phyloP scores from a whole-genome alignment of 2,797 vertebrate genomes.

The Bradypodion ventrale region DNA sequence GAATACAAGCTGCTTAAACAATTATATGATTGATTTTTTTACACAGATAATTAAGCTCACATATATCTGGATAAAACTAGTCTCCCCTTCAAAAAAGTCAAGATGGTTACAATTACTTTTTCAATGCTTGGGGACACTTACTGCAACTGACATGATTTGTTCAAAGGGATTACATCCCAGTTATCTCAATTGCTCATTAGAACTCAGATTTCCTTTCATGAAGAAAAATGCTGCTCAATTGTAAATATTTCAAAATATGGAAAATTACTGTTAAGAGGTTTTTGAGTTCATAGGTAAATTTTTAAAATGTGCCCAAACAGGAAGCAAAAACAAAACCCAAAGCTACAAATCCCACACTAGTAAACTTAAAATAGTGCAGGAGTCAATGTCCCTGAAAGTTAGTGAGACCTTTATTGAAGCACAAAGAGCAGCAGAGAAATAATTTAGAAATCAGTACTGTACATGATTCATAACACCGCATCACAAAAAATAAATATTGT shows the following conservation, averaged over 20 bases:
- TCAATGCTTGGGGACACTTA: background rate
- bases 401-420: background rate
- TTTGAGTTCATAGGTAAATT: background rate
- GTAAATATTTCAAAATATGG: background rate
- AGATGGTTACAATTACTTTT: background rate
- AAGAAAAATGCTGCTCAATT: background rate
- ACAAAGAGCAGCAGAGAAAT: background rate
- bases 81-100: background rate
- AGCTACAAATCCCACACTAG: background rate
- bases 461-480: background rate
- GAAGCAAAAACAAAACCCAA: background rate
- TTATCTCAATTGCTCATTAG: background rate
- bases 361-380: no score
- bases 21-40: background rate
- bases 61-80: background rate
- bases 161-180: background rate
- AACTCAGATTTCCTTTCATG: background rate
- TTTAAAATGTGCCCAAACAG: background rate
- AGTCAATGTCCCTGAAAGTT: background rate
- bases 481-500: no score
- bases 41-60: background rate
- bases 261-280: background rate
- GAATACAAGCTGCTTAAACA: background rate
- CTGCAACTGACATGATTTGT: background rate
- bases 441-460: background rate